phyloP scores from a whole-genome alignment of 2,113 vertebrate genomes.

The Hiodon alosoides region DNA sequence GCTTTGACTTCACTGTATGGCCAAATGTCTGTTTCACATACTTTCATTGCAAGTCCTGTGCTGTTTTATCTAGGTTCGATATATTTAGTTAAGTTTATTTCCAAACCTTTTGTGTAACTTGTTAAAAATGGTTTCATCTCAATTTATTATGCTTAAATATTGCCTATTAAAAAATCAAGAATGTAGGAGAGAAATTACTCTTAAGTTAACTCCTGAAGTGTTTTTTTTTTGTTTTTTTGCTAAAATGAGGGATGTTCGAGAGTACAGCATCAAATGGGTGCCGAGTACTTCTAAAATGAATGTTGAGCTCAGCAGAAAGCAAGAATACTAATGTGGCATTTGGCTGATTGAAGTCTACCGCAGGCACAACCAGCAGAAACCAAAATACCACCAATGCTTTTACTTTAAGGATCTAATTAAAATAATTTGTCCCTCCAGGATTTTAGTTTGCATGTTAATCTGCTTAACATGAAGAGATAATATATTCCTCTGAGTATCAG shows the following conservation, averaged over 20 bases:
- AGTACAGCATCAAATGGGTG: constrained; percentile 14
- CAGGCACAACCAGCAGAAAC: neutral
- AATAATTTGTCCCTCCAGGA: constrained; percentile 23
- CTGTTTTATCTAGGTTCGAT: too few species aligned
- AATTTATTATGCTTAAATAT: too few species aligned
- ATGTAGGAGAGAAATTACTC: neutral
- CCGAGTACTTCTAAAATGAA: neutral
- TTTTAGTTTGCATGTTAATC: constrained; percentile 15
- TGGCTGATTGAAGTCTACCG: neutral
- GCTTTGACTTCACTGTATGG: too few species aligned
- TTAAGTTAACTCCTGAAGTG: neutral
- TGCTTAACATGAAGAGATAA: constrained; percentile 15
- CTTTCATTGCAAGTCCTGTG: too few species aligned
- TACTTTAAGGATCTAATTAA: constrained; percentile 14
- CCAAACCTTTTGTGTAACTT: too few species aligned
- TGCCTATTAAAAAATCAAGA: too few species aligned
- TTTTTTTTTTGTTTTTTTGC: neutral
- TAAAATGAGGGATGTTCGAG: neutral
- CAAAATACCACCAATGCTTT: neutral
- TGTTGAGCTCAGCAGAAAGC: neutral
- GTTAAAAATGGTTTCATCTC: too few species aligned
- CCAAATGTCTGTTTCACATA: too few species aligned
- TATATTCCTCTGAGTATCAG: constrained; percentile 6
- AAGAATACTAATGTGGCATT: constrained; percentile 15
- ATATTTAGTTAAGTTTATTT: too few species aligned